Evolutionary conservation across 1,140 invertebrate genomes (phyloP).

Genomic region (Drosophila dunni): DNA sequence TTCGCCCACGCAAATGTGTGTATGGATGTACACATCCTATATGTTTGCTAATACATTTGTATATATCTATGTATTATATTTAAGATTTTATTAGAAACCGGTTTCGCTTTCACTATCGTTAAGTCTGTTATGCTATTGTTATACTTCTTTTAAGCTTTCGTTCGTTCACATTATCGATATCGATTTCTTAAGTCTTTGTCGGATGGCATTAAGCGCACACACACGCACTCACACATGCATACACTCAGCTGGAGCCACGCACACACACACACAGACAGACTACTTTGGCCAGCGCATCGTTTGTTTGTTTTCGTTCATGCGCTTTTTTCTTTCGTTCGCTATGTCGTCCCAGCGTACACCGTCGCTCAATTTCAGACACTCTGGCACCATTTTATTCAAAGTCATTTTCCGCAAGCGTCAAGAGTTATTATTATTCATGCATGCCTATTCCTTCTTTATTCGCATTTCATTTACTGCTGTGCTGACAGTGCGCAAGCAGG

Average conservation of each 20-base stretch:
- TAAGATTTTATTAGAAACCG: constrained; percentile 26
- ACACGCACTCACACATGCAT: constrained; percentile 9
- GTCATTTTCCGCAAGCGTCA: constrained; percentile 67
- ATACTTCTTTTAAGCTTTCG: constrained; percentile 4
- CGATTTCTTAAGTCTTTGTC: constrained; percentile 41
- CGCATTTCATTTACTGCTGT: constrained; percentile 9
- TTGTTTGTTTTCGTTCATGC: constrained; percentile 60
- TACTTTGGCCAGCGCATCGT: constrained; percentile 45
- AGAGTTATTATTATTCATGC: constrained; percentile 63
- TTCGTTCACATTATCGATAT: constrained; percentile 24
- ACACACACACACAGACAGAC: constrained; percentile 22
- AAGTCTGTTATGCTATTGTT: constrained; percentile 12
- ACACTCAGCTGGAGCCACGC: not conserved
- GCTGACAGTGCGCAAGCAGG: constrained; percentile 3
- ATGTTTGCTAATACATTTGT: not conserved
- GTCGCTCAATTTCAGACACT: constrained; percentile 74
- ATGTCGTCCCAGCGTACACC: constrained; percentile 22
- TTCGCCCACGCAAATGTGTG: constrained; percentile 50
- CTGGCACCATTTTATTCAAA: constrained; percentile 72
- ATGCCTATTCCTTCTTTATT: constrained; percentile 33
- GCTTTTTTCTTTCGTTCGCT: constrained; percentile 39
- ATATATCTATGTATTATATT: not conserved
- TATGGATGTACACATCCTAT: constrained; percentile 8
- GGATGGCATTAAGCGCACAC: constrained; percentile 32
- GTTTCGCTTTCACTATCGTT: constrained; percentile 43